Evolutionary conservation across 2,113 vertebrate genomes (phyloP), one percentile per base, ranked within the genome.

Genomic region (Nannobrachium achirus): DNA sequence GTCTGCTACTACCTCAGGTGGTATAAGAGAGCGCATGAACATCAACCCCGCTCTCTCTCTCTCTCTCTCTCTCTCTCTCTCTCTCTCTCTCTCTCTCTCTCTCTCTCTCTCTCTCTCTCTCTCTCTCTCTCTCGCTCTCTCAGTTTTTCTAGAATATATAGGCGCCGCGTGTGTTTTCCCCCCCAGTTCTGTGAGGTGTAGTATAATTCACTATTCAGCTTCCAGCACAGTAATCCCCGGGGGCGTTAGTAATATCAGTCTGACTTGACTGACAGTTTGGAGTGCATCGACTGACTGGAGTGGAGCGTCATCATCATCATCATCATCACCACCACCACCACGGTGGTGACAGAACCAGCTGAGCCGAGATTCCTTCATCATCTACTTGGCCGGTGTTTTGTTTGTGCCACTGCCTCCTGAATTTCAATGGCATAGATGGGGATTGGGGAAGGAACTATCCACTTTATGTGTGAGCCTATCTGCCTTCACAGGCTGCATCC

Each of bases 231-330:
- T 80, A 63, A 18, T n/a, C 74, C 75, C 62, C 11, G 7, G 64
- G 79, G 75, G 67, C 58, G 20, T 71, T 55, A 44, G 20, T 71
- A 51, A 44, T 44, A n/a, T 79, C 73, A 67, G 40, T 68, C 51
- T 67, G 14, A 25, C 33, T 56, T 86, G 86, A 88, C 69, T 78
- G 81, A 76, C 85, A 88, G 71, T 66, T 84, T 69, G n/a, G 49
- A 66, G 71, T 57, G 74, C 53, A 1, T 73, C 73, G 55, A n/a
- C n/a, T n/a, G n/a, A n/a, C n/a, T n/a, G n/a, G n/a, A n/a, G n/a
- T 18, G n/a, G 25, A 33, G 57, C 49, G 45, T 79, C 76, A 78
- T 74, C 75, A 78, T 61, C 48, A n/a, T 68, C 40, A 60, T 25
- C 25, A 33, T 33, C n/a, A n/a, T n/a, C n/a, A n/a, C n/a, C n/a